Conservation (phyloP, 2,888 invertebrate genomes). For the Athalia rosae region DNA sequence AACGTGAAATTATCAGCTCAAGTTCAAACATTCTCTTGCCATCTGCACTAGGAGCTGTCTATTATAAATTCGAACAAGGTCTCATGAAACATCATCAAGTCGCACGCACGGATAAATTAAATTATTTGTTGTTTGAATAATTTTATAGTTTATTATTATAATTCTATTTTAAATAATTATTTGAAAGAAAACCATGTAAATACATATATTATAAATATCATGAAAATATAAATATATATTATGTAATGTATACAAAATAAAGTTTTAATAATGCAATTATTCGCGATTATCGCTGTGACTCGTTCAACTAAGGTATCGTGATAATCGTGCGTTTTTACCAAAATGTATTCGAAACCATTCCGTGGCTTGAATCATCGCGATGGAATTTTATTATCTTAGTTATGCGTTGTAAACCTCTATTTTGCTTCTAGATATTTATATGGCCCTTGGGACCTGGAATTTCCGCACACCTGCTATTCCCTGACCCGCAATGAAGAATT, state of each 20-base stretch:
- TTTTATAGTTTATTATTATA: conserved; percentile 69
- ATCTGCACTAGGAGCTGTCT: conserved; percentile 50
- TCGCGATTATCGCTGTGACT: not conserved
- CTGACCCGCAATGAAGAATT: no score
- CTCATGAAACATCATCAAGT: conserved; percentile 50
- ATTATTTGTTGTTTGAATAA: conserved; percentile 68
- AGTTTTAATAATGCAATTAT: conserved; percentile 62
- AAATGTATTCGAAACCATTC: not conserved
- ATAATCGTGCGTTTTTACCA: not conserved
- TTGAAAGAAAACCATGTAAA: conserved; percentile 62
- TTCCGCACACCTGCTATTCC: no score
- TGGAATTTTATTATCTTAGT: no score
- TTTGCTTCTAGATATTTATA: no score
- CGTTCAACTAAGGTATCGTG: no score
- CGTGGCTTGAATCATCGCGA: no score
- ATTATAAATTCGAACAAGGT: conserved; percentile 47
- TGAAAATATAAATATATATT: conserved; percentile 53
- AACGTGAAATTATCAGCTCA: conserved; percentile 50
- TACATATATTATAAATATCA: conserved; percentile 62
- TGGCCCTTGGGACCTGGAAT: no score
- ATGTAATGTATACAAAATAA: conserved; percentile 61
- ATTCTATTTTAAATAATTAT: conserved; percentile 65
- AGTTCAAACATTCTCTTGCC: conserved; percentile 56
- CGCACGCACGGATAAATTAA: conserved; percentile 54
- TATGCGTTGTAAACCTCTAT: no score